Evolutionary conservation across 2,113 vertebrate species (phyloP).

Genomic region (Clarias macrocephalus): DNA sequence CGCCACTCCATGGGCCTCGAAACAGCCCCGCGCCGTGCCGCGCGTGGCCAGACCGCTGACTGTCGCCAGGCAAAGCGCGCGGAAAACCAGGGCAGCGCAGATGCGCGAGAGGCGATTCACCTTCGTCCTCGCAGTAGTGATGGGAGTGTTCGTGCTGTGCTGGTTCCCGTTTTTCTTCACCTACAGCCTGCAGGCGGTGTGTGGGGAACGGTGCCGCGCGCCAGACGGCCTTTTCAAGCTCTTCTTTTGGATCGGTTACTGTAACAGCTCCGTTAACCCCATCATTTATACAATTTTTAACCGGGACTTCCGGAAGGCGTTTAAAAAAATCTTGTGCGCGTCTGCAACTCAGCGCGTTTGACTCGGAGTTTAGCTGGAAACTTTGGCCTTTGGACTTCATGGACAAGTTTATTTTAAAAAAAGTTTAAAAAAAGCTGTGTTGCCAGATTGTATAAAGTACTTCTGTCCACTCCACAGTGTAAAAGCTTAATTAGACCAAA

Average conservation of each 20-base stretch:
- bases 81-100: slow-evolving; percentile 71
- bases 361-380: background rate
- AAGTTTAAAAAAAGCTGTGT: background rate
- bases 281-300: slow-evolving; percentile 80
- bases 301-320: slow-evolving; percentile 81
- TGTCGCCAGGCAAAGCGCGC: slow-evolving; percentile 35
- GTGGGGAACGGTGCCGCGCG: slow-evolving; percentile 73
- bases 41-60: background rate
- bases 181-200: slow-evolving; percentile 81
- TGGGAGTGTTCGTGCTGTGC: slow-evolving; percentile 83
- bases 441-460: background rate
- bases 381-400: slow-evolving; percentile 4
- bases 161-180: slow-evolving; percentile 91
- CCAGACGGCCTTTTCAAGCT: slow-evolving; percentile 86
- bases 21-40: background rate
- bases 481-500: background rate
- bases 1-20: slow-evolving; percentile 55
- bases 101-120: slow-evolving; percentile 83
- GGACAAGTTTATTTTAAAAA: background rate
- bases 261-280: slow-evolving; percentile 75
- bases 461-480: background rate
- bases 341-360: slow-evolving; percentile 56
- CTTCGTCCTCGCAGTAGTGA: slow-evolving; percentile 82
- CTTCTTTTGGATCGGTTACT: slow-evolving; percentile 86
- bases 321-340: slow-evolving; percentile 75